Evolutionary conservation across 2,113 vertebrate species (phyloP).

Genomic region (Tauraco erythrolophus): DNA sequence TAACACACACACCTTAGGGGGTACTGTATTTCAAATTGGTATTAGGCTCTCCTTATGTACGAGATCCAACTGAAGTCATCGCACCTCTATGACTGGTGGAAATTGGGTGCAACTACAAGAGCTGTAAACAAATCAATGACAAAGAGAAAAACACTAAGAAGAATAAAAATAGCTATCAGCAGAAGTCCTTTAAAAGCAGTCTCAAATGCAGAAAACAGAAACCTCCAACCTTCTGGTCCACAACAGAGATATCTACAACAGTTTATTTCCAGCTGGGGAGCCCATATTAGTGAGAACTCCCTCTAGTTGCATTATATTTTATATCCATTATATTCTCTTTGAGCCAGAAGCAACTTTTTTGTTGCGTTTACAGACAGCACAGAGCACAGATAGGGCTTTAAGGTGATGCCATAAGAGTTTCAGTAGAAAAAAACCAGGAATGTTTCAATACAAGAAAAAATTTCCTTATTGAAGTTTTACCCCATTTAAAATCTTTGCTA

Average conservation of each 20-base stretch:
- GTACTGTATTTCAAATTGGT: not conserved
- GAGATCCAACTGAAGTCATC: not conserved
- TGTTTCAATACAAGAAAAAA: not conserved
- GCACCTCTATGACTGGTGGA: not conserved
- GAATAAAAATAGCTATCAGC: not conserved
- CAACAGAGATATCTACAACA: not conserved
- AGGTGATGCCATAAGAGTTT: not conserved
- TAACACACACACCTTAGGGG: not conserved
- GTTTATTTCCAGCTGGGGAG: not conserved
- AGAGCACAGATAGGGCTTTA: not conserved
- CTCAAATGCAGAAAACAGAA: not conserved
- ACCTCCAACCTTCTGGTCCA: not conserved
- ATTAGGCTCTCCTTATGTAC: not conserved
- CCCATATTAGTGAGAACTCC: not conserved
- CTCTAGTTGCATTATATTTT: not conserved
- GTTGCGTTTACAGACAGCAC: conserved; percentile 14
- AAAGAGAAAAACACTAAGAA: not conserved
- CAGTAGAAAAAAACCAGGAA: not conserved
- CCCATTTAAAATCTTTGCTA: not conserved
- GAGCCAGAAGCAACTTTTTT: not conserved
- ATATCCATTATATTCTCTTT: not conserved
- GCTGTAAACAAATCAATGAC: conserved; percentile 13
- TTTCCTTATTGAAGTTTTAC: not conserved
- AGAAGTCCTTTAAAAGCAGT: not conserved
- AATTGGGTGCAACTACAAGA: not conserved